Evolutionary conservation across 2,888 invertebrate species (phyloP).

Genomic region (Scaptomyza tumidula): DNA sequence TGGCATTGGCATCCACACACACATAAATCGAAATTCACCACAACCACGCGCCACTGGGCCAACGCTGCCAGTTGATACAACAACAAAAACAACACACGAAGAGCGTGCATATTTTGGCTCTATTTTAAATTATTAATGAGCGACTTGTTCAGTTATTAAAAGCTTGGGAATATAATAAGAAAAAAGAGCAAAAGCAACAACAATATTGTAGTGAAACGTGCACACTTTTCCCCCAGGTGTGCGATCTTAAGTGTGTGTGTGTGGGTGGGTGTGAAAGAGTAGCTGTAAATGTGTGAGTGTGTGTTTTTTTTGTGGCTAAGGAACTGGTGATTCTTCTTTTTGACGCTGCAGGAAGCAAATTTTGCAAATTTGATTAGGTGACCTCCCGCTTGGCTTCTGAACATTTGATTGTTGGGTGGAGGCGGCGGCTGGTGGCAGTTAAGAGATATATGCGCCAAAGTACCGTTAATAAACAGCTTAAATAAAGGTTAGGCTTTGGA

Average conservation of each 20-base stretch:
- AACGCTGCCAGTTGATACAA: slow-evolving; percentile 34
- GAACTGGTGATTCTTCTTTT: background rate
- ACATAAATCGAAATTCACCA: slow-evolving; percentile 45
- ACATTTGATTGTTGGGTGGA: slow-evolving; percentile 47
- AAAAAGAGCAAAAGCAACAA: slow-evolving; percentile 21
- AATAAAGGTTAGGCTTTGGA: slow-evolving; percentile 19
- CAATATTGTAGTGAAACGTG: slow-evolving; percentile 34
- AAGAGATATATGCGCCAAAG: slow-evolving; percentile 47
- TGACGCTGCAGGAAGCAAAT: slow-evolving; percentile 31
- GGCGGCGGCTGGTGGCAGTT: slow-evolving; percentile 18
- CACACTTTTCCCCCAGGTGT: slow-evolving; percentile 37
- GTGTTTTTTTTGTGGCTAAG: slow-evolving; percentile 1
- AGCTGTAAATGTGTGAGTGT: background rate
- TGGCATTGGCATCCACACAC: slow-evolving; percentile 55
- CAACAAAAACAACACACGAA: slow-evolving; percentile 13
- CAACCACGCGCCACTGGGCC: slow-evolving; percentile 58
- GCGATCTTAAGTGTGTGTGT: slow-evolving; percentile 19
- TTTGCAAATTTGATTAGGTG: slow-evolving; percentile 57
- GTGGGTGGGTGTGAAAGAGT: background rate
- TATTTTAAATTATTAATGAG: slow-evolving; percentile 81
- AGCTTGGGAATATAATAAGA: slow-evolving; percentile 70
- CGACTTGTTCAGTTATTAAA: slow-evolving; percentile 81
- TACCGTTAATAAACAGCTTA: slow-evolving; percentile 33
- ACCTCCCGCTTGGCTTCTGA: slow-evolving; percentile 33
- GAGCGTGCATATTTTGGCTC: slow-evolving; percentile 72